Evolutionary conservation across 1,140 invertebrate species (phyloP), one percentile per base, ranked within the genome.

Genomic region (Drosophila watanabei): DNA sequence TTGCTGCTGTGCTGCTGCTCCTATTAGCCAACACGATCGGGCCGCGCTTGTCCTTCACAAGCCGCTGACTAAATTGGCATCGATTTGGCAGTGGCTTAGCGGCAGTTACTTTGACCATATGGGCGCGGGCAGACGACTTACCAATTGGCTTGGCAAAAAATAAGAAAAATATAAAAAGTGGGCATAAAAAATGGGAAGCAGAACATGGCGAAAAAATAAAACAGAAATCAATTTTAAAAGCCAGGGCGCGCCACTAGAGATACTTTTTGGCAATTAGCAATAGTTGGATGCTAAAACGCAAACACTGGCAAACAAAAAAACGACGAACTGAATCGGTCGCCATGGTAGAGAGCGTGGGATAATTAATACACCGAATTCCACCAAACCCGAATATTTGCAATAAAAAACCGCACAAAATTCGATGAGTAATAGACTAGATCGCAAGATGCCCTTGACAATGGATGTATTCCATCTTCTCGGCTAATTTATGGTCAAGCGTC

Each of bases 41-140:
- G 54, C 32, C 59, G 57, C 58, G 61, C 51, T 82, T 89, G 85
- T 89, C 85, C 85, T 89, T 87, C 80, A 88, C 72, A 68, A 88
- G 59, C 76, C 71, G 77, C 73, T 85, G 82, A 89, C 85, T 90
- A 90, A 89, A 85, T 89, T 89, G 86, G 85, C 88, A 90, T 81
- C 80, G 85, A 85, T 89, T 90, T 89, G 85, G 85, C 85, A 88
- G 77, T 86, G 66, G 66, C 79, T 71, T 77, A 56, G 64, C 75
- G 62, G 82, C 51, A 60, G 39, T 72, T 76, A 75, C 82, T 79
- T 71, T 72, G 72, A 87, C 80, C 83, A 87, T 86, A 86, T 86
- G 83, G 83, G 83, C 83, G 75, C 79, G 75, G 70, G 83, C 79
- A 82, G 79, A 87, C 79, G 82, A 85, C 65, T 65, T 79, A 71